These are phyloP conservation scores for Brachyistius frenatus DNA, from an alignment of 2,113 vertebrate genomes.

Conservation along the genomic window DNA sequence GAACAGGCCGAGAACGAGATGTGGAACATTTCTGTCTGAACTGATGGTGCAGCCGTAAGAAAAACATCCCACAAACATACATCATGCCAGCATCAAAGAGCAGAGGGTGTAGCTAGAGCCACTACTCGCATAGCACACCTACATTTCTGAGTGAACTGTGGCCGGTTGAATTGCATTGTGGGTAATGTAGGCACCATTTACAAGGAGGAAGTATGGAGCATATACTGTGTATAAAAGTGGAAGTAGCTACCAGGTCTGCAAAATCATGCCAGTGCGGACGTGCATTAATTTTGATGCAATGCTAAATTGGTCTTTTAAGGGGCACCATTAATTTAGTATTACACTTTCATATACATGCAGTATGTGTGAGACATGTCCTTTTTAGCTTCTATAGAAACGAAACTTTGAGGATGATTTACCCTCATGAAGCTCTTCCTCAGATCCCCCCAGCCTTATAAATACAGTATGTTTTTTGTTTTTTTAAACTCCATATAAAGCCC, in stretches of 20 bases:
- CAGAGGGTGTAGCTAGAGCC: too few relatives aligned
- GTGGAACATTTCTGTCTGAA: too few relatives aligned
- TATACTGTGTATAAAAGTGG: neutral
- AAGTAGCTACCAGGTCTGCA: too few relatives aligned
- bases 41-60: too few relatives aligned
- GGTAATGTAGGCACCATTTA: neutral
- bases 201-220: neutral
- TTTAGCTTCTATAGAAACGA: neutral
- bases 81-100: too few relatives aligned
- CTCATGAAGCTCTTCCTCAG: neutral
- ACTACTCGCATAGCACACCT: too few relatives aligned
- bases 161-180: neutral
- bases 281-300: neutral
- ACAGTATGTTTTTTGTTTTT: neutral
- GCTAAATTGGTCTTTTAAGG: neutral
- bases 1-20: neutral
- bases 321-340: neutral
- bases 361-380: neutral
- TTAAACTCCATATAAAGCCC: neutral
- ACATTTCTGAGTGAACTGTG: neutral
- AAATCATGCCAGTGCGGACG: too few relatives aligned
- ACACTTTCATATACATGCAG: too few relatives aligned
- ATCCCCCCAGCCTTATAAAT: neutral
- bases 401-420: neutral
- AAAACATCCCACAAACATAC: too few relatives aligned